Base-by-base conservation (phyloP, 2,113 vertebrate genomes). In the Salvelinus namaycush region DNA sequence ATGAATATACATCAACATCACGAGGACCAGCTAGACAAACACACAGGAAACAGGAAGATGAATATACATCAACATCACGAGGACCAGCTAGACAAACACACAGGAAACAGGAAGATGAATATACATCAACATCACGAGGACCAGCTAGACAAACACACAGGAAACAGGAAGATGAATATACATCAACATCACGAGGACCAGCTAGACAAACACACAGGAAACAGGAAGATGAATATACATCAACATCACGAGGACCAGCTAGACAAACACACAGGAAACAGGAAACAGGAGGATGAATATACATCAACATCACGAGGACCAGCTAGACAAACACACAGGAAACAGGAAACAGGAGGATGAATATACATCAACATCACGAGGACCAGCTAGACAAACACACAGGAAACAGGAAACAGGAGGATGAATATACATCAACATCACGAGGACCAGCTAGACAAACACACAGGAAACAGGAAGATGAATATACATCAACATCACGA, bases 391-490 rank as follows among this genome's bases (percentile, higher is more conserved):
- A n/a, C 74, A 34, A 84, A 27, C 26, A 34, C 34, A 34, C 5
- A 70, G 34, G 34, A 13, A 26, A 34, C 44, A 16, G 3, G 11
- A 22, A 16, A n/a, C n/a, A n/a, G n/a, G n/a, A n/a, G n/a, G 24
- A 67, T 44, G 39, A 44, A 11, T 44, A 64, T 26, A 24, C 24
- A 24, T 24, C 24, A 24, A 24, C 24, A 24, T 24, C 24, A n/a
- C n/a, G n/a, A n/a, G n/a, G n/a, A n/a, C 98, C 80, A 99, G 92
- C 98, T 99, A 5, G 85, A n/a, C 74, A 34, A 84, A 27, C 26
- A 34, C 34, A 34, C 5, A 70, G 34, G 34, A 13, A 26, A 34
- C 44, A 16, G 3, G 11, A 22, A 16, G 24, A 67, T 44, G 39
- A 44, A 11, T 44, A 64, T 26, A 24, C 24, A 24, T 24, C 1